These are phyloP conservation scores for Lasioglossum zephyrum DNA, from an alignment of 2,888 invertebrate species.

Conservation along the genomic window DNA sequence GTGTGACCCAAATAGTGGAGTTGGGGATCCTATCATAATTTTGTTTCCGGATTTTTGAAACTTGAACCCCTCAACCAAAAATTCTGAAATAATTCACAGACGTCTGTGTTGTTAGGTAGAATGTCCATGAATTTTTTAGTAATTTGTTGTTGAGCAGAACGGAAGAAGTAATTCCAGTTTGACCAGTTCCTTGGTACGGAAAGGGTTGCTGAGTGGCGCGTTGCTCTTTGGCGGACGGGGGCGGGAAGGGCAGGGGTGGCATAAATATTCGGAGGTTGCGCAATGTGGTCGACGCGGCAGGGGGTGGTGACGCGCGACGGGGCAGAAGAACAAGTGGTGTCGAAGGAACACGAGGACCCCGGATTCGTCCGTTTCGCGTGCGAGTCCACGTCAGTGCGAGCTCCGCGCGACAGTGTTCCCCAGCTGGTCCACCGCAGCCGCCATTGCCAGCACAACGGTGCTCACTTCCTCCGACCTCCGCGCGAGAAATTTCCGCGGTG, in stretches of 20 bases:
- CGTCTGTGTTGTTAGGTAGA: no score
- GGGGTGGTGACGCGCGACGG: slow-evolving; percentile 55
- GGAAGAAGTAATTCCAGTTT: no score
- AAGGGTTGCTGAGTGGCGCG: neutral
- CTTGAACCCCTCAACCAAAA: no score
- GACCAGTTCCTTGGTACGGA: neutral
- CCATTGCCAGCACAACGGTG: no score
- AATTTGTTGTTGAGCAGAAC: no score
- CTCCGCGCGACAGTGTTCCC: slow-evolving; percentile 71
- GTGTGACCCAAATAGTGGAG: no score
- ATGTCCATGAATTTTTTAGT: no score
- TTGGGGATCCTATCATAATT: no score
- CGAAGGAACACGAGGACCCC: slow-evolving; percentile 65
- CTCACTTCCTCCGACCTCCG: neutral
- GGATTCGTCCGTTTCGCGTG: slow-evolving; percentile 65
- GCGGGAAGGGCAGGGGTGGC: slow-evolving; percentile 47
- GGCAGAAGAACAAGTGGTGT: slow-evolving; percentile 54
- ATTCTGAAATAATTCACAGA: no score
- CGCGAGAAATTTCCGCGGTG: slow-evolving; percentile 37
- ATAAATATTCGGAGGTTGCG: slow-evolving; percentile 78
- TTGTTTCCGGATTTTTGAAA: no score
- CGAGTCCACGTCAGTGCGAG: slow-evolving; percentile 70
- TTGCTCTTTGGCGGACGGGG: neutral
- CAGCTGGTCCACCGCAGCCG: neutral
- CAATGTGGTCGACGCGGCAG: slow-evolving; percentile 66